A percentile compares a stretch with the other conserved stretches of the same genome.
These are phyloP conservation scores for Dynastes maya DNA, from an alignment of 2,888 invertebrate genomes.

Conservation along the genomic window DNA sequence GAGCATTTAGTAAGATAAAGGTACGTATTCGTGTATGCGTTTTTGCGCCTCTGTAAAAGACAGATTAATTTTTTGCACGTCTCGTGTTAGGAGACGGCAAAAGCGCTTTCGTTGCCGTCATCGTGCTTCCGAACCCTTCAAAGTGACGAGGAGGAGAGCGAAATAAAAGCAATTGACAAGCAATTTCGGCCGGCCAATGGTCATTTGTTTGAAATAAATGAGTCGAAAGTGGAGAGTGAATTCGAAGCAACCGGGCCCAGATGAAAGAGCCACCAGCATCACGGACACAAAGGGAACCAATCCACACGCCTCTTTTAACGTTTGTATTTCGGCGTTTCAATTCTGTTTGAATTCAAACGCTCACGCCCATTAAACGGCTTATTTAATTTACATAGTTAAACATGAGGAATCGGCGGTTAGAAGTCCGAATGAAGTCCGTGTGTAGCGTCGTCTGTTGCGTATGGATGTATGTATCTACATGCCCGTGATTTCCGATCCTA, in stretches of 20 bases:
- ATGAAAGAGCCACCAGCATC: conserved; percentile 49
- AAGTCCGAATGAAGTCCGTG: conserved; percentile 24
- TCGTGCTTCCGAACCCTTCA: conserved; percentile 27
- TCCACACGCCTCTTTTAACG: conserved; percentile 53
- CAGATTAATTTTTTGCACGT: conserved; percentile 37
- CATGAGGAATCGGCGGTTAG: conserved; percentile 41
- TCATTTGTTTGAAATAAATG: conserved; percentile 61
- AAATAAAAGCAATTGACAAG: conserved; percentile 62
- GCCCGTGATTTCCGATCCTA: conserved; percentile 15
- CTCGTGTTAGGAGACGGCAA: conserved; percentile 9
- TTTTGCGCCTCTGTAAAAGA: background rate
- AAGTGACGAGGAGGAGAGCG: conserved; percentile 43
- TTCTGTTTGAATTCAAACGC: conserved; percentile 49
- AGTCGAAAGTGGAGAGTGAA: conserved; percentile 57
- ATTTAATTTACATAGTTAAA: conserved; percentile 52
- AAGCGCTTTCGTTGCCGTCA: conserved; percentile 21
- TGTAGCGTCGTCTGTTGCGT: background rate
- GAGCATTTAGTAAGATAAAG: too few species aligned
- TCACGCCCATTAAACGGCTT: conserved; percentile 50
- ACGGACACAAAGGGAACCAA: conserved; percentile 47
- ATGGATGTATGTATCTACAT: background rate
- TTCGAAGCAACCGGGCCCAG: conserved; percentile 56
- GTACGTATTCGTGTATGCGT: background rate
- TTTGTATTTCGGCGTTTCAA: conserved; percentile 52
- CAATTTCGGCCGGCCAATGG: conserved; percentile 62